Evolutionary conservation across 2,797 vertebrate species (phyloP).

Genomic region (Macropodus opercularis): DNA sequence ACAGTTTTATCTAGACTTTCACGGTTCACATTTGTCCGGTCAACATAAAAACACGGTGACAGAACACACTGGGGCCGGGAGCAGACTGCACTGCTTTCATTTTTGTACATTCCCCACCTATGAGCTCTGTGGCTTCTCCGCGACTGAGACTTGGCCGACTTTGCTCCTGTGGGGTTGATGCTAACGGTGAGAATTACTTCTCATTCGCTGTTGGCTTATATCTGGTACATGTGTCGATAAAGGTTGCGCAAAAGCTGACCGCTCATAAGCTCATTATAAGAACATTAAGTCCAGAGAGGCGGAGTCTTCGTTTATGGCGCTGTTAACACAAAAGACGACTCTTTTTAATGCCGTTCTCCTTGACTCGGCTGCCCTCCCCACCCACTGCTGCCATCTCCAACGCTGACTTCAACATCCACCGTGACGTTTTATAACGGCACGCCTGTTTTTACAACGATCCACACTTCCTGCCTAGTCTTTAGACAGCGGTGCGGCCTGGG

Average conservation of each 20-base stretch:
- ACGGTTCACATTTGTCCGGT: constrained; percentile 11
- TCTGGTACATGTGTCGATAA: background rate
- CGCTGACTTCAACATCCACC: constrained; percentile 29
- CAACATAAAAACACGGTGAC: background rate
- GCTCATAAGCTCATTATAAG: constrained; percentile 23
- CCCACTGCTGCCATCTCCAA: constrained; percentile 12
- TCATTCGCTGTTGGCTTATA: background rate
- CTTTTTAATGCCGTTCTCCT: constrained; percentile 61
- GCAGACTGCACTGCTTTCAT: constrained; percentile 3
- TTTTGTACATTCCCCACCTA: constrained; percentile 2
- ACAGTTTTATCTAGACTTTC: constrained; percentile 10
- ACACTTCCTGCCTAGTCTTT: constrained; percentile 40
- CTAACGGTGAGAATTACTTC: background rate
- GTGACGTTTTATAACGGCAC: constrained; percentile 44
- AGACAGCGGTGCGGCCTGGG: constrained; percentile 14
- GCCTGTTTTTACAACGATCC: constrained; percentile 51
- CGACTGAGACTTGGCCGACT: background rate
- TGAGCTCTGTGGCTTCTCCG: background rate
- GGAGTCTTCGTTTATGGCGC: constrained; percentile 45
- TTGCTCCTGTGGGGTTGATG: background rate
- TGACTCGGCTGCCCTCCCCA: constrained; percentile 32
- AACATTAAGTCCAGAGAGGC: constrained; percentile 37
- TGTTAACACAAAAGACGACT: constrained; percentile 66
- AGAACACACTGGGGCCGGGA: background rate
- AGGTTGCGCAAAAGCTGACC: constrained; percentile 3